phyloP scores from a whole-genome alignment of 2,113 vertebrate species.

The Otolemur garnettii region DNA sequence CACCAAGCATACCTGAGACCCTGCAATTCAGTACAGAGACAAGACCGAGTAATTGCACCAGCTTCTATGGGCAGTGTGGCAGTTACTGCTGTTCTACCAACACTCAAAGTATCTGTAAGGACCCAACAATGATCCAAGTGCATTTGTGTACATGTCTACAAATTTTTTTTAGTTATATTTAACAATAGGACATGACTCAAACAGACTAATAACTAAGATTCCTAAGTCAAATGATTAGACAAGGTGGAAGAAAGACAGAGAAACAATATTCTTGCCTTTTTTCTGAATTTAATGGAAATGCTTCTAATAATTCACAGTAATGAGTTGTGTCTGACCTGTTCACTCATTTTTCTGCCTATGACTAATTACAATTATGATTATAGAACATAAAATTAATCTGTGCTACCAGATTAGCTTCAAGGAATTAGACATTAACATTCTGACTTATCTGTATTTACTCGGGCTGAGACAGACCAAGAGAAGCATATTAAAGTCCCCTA shows the following conservation, averaged over 20 bases:
- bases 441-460: background rate
- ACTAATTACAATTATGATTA: background rate
- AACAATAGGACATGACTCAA: background rate
- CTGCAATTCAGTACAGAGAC: background rate
- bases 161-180: background rate
- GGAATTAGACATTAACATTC: background rate
- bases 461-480: background rate
- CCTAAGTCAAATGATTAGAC: background rate
- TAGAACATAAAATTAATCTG: background rate
- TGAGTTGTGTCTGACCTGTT: background rate
- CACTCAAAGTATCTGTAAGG: background rate
- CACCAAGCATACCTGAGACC: background rate
- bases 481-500: background rate
- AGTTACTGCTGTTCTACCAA: no score
- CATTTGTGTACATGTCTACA: background rate
- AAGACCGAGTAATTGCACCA: background rate
- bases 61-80: background rate
- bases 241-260: background rate
- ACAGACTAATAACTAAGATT: background rate
- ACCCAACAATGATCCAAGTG: background rate
- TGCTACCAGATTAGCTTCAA: background rate
- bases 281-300: rapidly evolving
- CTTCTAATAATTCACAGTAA: background rate
- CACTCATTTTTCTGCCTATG: background rate
- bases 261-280: rapidly evolving